These are phyloP conservation scores for Mermis nigrescens DNA, from an alignment of 2,888 invertebrate species.

Conservation along the genomic window DNA sequence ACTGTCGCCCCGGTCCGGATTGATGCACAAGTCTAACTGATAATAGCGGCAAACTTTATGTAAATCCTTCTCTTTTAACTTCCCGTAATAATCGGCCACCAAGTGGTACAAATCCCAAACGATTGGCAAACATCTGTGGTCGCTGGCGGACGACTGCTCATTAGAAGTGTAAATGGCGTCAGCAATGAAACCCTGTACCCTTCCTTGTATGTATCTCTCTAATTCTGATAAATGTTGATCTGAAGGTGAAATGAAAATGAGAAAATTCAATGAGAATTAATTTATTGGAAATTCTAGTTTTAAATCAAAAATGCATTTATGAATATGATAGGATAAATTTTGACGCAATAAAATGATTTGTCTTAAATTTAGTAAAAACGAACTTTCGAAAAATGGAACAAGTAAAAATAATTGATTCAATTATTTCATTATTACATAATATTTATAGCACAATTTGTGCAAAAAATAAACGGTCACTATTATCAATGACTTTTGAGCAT, in stretches of 20 bases:
- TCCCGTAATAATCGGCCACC: conserved; percentile 60
- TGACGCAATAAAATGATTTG: conserved; percentile 1
- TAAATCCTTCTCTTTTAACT: conserved; percentile 60
- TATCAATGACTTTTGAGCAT: too few species aligned
- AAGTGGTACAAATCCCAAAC: conserved; percentile 57
- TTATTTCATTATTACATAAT: too few species aligned
- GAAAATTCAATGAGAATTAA: too few species aligned
- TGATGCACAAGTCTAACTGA: conserved; percentile 57
- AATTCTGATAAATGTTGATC: not conserved
- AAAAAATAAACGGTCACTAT: too few species aligned
- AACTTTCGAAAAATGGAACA: not conserved
- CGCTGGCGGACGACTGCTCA: not conserved
- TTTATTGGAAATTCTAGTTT: too few species aligned
- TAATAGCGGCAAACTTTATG: conserved; percentile 57
- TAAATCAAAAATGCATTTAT: too few species aligned
- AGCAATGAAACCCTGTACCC: not conserved
- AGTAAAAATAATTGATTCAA: too few species aligned
- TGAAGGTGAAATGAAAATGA: too few species aligned
- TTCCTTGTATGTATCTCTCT: conserved; percentile 1
- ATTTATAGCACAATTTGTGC: too few species aligned
- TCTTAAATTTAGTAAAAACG: not conserved
- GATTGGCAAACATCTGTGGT: conserved; percentile 16
- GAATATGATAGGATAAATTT: too few species aligned
- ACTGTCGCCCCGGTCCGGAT: conserved; percentile 57
- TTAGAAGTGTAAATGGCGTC: not conserved